These are phyloP conservation scores for Lasioglossum zephyrum DNA, from an alignment of 2,888 invertebrate species.

Conservation along the genomic window DNA sequence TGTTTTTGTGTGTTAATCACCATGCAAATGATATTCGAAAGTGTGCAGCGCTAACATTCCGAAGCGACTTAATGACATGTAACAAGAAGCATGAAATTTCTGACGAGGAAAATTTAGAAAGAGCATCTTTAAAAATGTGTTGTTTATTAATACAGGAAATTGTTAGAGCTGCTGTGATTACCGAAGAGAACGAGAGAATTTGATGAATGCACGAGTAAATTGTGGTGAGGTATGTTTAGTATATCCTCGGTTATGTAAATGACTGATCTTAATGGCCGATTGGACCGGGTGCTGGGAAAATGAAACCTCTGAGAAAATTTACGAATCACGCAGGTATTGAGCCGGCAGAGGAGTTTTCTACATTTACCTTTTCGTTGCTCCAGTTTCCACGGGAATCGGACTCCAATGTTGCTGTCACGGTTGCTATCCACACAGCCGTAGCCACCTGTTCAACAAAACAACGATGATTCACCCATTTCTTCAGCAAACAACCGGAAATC, in stretches of 20 bases:
- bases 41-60: not conserved
- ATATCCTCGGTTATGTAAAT: conserved; percentile 9
- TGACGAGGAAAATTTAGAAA: not conserved
- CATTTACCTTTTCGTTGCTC: conserved; percentile 64
- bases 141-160: not conserved
- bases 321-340: conserved; percentile 13
- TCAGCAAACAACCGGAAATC: not conserved
- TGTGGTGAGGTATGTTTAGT: not conserved
- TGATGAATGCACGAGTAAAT: not conserved
- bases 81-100: not conserved
- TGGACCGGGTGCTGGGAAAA: conserved; percentile 23
- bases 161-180: not conserved
- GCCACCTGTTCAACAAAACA: conserved; percentile 47
- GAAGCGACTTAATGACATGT: not conserved
- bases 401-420: conserved; percentile 52
- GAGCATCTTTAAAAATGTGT: not conserved
- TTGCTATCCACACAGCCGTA: conserved; percentile 49
- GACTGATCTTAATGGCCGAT: conserved; percentile 13
- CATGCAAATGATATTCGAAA: conserved; percentile 5
- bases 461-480: not conserved
- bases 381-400: conserved; percentile 53
- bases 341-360: conserved; percentile 35
- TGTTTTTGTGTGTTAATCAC: not conserved
- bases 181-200: not conserved
- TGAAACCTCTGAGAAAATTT: conserved; percentile 40